phyloP scores from a whole-genome alignment of 2,888 invertebrate genomes.

The Antheraea yamamai region DNA sequence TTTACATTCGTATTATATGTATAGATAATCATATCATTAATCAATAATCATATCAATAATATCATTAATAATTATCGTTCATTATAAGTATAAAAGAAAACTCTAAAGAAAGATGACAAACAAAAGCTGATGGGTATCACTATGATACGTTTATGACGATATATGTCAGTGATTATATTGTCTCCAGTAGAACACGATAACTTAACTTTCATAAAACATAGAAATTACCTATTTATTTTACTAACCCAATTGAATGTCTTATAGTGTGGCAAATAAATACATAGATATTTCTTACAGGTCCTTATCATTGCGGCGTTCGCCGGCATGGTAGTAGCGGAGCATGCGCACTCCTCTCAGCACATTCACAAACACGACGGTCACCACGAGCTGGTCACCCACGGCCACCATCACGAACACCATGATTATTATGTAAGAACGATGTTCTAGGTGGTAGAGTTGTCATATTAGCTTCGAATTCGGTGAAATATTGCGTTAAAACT shows the following conservation, averaged over 20 bases:
- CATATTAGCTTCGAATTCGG: neutral
- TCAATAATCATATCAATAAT: too few relatives aligned
- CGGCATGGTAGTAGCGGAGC: constrained; percentile 5
- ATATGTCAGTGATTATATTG: too few relatives aligned
- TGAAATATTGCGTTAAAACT: neutral
- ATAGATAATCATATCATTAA: too few relatives aligned
- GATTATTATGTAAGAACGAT: constrained; percentile 18
- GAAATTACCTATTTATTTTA: neutral
- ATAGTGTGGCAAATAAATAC: neutral
- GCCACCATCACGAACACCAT: constrained; percentile 22
- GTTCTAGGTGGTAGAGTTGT: neutral
- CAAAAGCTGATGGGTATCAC: too few relatives aligned
- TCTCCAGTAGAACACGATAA: too few relatives aligned
- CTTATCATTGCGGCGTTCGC: constrained; percentile 7
- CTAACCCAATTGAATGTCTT: neutral
- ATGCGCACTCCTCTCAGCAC: constrained; percentile 22
- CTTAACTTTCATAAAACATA: neutral
- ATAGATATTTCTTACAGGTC: constrained; percentile 8
- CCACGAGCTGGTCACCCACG: constrained; percentile 22
- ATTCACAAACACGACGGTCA: constrained; percentile 26
- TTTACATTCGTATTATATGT: too few relatives aligned
- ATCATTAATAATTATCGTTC: too few relatives aligned
- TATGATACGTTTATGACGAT: too few relatives aligned
- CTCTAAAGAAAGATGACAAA: too few relatives aligned
- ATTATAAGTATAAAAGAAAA: too few relatives aligned